These are phyloP conservation scores for Lysiphlebus fabarum DNA, from an alignment of 1,140 invertebrate genomes.

Conservation along the genomic window DNA sequence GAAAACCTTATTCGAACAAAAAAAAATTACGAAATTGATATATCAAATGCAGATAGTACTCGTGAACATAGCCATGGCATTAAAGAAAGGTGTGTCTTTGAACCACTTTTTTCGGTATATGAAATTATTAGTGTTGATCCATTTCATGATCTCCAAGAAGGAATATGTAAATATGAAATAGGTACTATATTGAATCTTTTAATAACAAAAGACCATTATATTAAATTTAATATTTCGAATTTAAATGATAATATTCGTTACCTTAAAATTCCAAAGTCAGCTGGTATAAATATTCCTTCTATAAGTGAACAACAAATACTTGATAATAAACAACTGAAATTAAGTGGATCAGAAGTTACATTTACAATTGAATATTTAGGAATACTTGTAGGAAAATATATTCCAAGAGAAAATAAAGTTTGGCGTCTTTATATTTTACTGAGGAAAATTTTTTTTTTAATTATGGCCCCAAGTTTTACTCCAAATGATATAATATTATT, in stretches of 20 bases:
- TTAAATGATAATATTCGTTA: constrained; percentile 13
- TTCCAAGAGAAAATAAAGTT: constrained; percentile 17
- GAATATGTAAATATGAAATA: no score
- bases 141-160: no score
- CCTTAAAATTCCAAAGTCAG: not conserved
- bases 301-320: constrained; percentile 18
- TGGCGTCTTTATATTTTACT: constrained; percentile 19
- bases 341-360: constrained; percentile 20
- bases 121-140: no score
- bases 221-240: not conserved
- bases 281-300: constrained; percentile 21
- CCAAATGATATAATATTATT: not conserved
- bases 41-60: no score
- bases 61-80: no score
- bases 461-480: constrained; percentile 15
- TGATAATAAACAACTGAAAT: constrained; percentile 14
- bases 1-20: no score
- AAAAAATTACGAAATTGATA: no score
- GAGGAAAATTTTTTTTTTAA: constrained; percentile 17
- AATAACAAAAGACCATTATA: no score
- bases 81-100: no score
- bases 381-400: constrained; percentile 17
- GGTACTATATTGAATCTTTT: no score
- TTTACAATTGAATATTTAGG: constrained; percentile 20
- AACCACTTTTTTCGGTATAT: no score